Percentiles rank a stretch among this genome's conserved stretches.
These are phyloP conservation scores for Steromphala cineraria DNA, from an alignment of 2,888 invertebrate genomes.

Conservation along the genomic window DNA sequence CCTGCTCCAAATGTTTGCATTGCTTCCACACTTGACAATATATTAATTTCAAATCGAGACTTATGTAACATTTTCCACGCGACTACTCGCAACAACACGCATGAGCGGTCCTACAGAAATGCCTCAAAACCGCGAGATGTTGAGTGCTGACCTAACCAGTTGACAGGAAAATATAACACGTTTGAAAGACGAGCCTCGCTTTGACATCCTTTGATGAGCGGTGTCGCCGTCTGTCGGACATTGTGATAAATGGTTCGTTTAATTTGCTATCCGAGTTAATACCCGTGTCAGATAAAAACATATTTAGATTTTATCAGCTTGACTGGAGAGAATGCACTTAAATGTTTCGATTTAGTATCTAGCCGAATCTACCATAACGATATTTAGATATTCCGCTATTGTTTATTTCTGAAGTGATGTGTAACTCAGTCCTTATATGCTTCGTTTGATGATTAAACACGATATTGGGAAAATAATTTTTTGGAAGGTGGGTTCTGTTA, in stretches of 20 bases:
- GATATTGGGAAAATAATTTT: too few relatives aligned
- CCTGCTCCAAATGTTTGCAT: background rate
- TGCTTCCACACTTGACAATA: background rate
- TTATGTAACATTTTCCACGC: slow-evolving; percentile 3
- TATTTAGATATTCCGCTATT: too few relatives aligned
- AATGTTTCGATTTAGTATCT: too few relatives aligned
- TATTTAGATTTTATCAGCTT: too few relatives aligned
- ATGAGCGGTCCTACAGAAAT: background rate
- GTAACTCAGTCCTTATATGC: too few relatives aligned
- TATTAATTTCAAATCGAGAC: background rate
- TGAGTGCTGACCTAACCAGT: background rate
- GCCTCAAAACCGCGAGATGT: background rate
- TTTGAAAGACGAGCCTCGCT: background rate
- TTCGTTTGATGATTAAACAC: too few relatives aligned
- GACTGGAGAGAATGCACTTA: too few relatives aligned
- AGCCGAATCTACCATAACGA: too few relatives aligned
- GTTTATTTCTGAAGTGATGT: too few relatives aligned
- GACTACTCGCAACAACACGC: background rate
- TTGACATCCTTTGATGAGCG: background rate
- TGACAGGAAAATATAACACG: background rate
- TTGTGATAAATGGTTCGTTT: background rate
- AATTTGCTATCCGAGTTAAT: too few relatives aligned
- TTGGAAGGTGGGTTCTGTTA: too few relatives aligned
- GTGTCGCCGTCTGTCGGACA: background rate
- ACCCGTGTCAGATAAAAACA: too few relatives aligned